phyloP scores from a whole-genome alignment of 2,888 invertebrate genomes.

The Mesorhabditis belari region DNA sequence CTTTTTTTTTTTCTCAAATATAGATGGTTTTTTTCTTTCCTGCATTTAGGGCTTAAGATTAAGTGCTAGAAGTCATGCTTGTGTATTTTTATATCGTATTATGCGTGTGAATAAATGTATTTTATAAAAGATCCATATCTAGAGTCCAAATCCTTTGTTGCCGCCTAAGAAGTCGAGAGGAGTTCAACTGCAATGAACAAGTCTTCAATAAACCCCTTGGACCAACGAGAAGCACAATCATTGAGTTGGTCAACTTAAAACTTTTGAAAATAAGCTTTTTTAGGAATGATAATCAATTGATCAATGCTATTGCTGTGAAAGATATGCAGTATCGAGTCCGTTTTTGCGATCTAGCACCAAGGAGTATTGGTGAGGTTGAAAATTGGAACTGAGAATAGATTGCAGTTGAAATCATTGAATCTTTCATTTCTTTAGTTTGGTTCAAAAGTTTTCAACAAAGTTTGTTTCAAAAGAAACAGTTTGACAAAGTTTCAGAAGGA shows the following conservation, averaged over 20 bases:
- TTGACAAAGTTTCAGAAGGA: conserved; percentile 1
- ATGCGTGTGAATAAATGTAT: too few species aligned
- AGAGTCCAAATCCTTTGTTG: conserved; percentile 52
- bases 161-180: conserved; percentile 41
- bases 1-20: too few species aligned
- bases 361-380: conserved; percentile 41
- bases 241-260: conserved; percentile 26
- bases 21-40: too few species aligned
- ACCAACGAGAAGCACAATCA: conserved; percentile 38
- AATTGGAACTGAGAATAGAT: too few species aligned
- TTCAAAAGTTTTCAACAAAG: too few species aligned
- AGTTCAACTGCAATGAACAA: conserved; percentile 41
- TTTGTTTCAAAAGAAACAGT: too few species aligned
- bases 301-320: conserved; percentile 42
- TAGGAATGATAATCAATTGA: conserved; percentile 43
- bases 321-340: conserved; percentile 39
- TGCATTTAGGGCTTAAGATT: neutral
- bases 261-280: neutral
- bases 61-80: neutral
- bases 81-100: too few species aligned
- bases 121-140: too few species aligned
- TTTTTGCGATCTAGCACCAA: conserved; percentile 48
- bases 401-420: too few species aligned
- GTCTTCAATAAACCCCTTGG: conserved; percentile 47
- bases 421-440: too few species aligned